Base-by-base conservation (phyloP, 1,140 invertebrate genomes). In the Diabrotica virgifera region DNA sequence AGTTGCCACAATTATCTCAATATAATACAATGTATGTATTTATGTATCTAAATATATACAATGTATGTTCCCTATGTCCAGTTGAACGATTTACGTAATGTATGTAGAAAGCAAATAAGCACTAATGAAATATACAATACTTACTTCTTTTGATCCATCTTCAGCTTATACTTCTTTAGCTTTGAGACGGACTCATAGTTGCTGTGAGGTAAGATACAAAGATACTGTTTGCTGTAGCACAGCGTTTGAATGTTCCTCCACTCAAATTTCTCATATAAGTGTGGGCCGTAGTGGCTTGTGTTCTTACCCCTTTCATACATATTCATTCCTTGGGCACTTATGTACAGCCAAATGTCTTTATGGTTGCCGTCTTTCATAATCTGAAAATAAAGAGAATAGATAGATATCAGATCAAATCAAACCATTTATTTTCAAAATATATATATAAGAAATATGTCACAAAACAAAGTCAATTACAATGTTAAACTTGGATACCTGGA, bases 241-340 rank as follows among this genome's bases (percentile, higher is more conserved):
- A 91, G 80, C 60, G 87, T 90, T 72, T 90, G 88, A 66, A 91
- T 90, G 63, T 87, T 86, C 69, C 84, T 83, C 89, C 89, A 91
- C 61, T 79, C 77, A 65, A 80, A 80, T 64, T 64, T 72, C 65
- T 77, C 76, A 59, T 76, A 78, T 5, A 78, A 52, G 53, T 76
- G 66, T 36, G 75, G 74, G 11, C 74, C 74, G 60, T 67, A 73
- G 46, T 74, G 68, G 63, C 69, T 72, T 51, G 67, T 65, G 5
- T 71, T 50, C 52, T 63, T 65, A 36, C 79, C 81, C 59, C 84
- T 73, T 56, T 83, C 84, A 71, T 83, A 85, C 37, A 85, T 74
- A 53, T 82, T 84, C 35, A 86, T 80, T 35, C 84, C 84, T 72
- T 82, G 79, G 11, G 84, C 82, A 50, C 82, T 84, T 64, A 86